Base-by-base conservation (phyloP, 2,797 vertebrate genomes). In the Coendou prehensilis region DNA sequence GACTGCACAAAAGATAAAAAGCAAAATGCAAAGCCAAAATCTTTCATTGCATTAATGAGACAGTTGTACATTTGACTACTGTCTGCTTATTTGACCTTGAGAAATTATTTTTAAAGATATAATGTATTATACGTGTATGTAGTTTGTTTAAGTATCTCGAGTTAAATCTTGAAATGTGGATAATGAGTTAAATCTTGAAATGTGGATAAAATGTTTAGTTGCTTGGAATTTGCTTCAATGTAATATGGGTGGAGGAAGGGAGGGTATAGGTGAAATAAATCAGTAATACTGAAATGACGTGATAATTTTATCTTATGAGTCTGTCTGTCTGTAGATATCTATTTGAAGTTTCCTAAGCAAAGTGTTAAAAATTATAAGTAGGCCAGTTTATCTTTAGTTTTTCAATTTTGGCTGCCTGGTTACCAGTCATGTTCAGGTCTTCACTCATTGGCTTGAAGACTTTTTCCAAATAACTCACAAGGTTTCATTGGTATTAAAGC, bases 81-180 rank as follows among this genome's bases (percentile, higher is more conserved):
- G 14, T 75, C 13, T 52, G 22, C 28, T 52, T 81, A 71, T 95
- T 92, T 89, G 47, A 59, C 88, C 76, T 9, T 50, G n/a, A 96
- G 37, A 22, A 97, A 30, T 92, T 95, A 15, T 28, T 93, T 93
- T 93, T 86, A 52, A 96, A 93, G 23, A 64, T 88, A 30, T 8
- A 80, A 79, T 67, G 47, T 52, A 30, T 90, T 54, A 6, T 94
- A 3, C 83, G 6, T 75, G 2, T 88, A n/a, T 45, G 0, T 76
- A 47, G 30, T 84, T 61, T 83, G 56, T 87, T 85, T n/a, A 76
- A 80, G 33, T 81, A 81, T 73, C 33, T 67, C 80, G 63, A 94
- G 87, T 91, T 76, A 7, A 45, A 33, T 69, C 54, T 69, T 50
- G 67, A 94, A 83, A 54, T 78, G 69, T 4, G 45, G 45, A 26